Conservation (phyloP, 2,888 invertebrate genomes). For the Xestoiulus laeticollis region DNA sequence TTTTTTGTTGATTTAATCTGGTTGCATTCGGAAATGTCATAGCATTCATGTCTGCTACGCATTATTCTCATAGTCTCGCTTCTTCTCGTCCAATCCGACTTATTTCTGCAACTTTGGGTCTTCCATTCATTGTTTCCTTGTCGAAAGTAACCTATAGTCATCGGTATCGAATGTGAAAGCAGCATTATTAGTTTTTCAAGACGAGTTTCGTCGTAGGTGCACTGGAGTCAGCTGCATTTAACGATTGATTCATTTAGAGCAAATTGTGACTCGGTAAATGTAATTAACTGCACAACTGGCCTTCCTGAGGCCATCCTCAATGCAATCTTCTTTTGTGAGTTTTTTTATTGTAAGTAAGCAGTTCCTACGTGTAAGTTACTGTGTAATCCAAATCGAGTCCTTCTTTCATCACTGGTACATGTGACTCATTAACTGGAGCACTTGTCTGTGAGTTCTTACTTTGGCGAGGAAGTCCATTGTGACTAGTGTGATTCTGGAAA, state of each 20-base stretch:
- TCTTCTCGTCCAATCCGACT: background rate
- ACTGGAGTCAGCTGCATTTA: background rate
- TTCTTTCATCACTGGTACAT: background rate
- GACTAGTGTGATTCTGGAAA: background rate
- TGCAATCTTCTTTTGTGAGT: background rate
- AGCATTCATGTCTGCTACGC: background rate
- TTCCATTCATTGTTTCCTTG: constrained; percentile 18
- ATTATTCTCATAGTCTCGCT: background rate
- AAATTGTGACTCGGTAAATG: constrained; percentile 34
- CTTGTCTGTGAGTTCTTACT: constrained; percentile 1
- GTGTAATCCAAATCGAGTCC: background rate
- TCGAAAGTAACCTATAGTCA: background rate
- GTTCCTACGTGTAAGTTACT: background rate
- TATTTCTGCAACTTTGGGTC: background rate
- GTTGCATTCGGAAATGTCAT: background rate
- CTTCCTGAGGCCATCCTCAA: background rate
- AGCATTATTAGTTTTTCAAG: constrained; percentile 23
- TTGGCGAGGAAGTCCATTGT: background rate
- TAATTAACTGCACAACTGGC: constrained; percentile 23
- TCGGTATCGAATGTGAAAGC: background rate
- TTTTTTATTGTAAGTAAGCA: background rate
- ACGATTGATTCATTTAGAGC: constrained; percentile 34
- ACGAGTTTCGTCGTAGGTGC: background rate
- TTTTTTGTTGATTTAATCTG: background rate
- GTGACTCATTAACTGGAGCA: background rate